phyloP scores from a whole-genome alignment of 1,140 invertebrate species.

The Lycorma delicatula region DNA sequence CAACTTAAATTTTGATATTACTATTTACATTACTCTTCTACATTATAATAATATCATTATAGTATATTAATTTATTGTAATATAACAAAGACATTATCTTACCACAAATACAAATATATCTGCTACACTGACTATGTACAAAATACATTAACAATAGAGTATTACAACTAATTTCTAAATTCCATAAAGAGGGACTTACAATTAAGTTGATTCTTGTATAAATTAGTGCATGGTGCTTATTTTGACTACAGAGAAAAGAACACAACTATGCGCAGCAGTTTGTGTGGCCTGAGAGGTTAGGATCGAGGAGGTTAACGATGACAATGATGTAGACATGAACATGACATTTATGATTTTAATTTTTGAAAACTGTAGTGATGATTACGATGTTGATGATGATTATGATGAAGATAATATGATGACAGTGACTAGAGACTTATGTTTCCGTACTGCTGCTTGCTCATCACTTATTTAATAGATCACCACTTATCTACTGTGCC shows the following conservation, averaged over 20 bases:
- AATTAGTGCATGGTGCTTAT: slow-evolving; percentile 17
- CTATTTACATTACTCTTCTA: neutral
- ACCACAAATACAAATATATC: slow-evolving; percentile 20
- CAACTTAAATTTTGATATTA: neutral
- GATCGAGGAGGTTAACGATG: neutral
- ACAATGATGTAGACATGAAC: neutral
- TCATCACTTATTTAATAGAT: neutral
- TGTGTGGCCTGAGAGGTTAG: neutral
- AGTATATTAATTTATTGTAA: slow-evolving; percentile 2
- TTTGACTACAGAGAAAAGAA: slow-evolving; percentile 15
- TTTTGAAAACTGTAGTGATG: too few relatives aligned
- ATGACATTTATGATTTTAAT: neutral
- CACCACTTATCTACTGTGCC: slow-evolving; percentile 34
- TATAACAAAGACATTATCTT: slow-evolving; percentile 18
- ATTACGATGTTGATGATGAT: too few relatives aligned
- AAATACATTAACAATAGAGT: slow-evolving; percentile 15
- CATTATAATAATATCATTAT: slow-evolving; percentile 12
- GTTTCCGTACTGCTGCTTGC: slow-evolving; percentile 4
- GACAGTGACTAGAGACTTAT: neutral
- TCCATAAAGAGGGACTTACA: slow-evolving; percentile 12
- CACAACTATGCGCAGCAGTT: slow-evolving; percentile 10
- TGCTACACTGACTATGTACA: slow-evolving; percentile 17
- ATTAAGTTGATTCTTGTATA: slow-evolving; percentile 17
- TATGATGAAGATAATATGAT: too few relatives aligned
- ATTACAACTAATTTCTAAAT: slow-evolving; percentile 11